phyloP scores from a whole-genome alignment of 1,140 invertebrate species.

The Coptotermes formosanus region DNA sequence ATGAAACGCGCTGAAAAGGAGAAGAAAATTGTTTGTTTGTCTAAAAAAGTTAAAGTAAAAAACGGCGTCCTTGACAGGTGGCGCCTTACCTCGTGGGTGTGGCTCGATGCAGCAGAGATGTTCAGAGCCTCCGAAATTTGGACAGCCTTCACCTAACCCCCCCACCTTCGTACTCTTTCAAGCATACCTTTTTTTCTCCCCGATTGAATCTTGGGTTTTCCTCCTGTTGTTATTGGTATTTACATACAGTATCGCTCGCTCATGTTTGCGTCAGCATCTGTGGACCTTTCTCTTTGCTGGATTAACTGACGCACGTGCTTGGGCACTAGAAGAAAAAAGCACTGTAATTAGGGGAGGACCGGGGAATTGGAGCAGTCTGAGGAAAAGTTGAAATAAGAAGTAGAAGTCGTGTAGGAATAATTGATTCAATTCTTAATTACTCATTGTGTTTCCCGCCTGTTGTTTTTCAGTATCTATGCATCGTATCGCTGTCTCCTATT shows the following conservation, averaged over 20 bases:
- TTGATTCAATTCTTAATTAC: no score
- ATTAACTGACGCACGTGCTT: not conserved
- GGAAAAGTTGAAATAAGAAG: no score
- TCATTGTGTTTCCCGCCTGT: not conserved
- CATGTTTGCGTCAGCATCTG: not conserved
- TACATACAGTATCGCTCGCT: not conserved
- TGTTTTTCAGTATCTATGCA: not conserved
- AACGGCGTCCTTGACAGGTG: not conserved
- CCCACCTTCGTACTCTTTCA: not conserved
- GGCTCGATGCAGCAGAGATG: not conserved
- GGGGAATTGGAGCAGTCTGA: no score
- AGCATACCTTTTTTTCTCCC: no score
- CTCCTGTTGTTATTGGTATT: not conserved
- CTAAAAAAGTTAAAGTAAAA: not conserved
- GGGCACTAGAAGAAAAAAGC: no score
- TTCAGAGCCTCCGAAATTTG: not conserved
- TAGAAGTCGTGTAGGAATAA: no score
- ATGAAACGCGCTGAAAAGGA: not conserved
- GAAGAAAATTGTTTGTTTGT: not conserved
- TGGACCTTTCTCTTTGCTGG: not conserved
- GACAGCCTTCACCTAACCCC: not conserved
- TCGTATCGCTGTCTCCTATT: not conserved
- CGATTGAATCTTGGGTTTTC: not conserved
- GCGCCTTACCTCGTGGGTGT: not conserved
- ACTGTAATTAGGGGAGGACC: no score